A percentile compares a stretch with the other conserved stretches of the same genome.
These are phyloP conservation scores for Champsocephalus gunnari DNA, from an alignment of 2,797 vertebrate species.

Conservation along the genomic window DNA sequence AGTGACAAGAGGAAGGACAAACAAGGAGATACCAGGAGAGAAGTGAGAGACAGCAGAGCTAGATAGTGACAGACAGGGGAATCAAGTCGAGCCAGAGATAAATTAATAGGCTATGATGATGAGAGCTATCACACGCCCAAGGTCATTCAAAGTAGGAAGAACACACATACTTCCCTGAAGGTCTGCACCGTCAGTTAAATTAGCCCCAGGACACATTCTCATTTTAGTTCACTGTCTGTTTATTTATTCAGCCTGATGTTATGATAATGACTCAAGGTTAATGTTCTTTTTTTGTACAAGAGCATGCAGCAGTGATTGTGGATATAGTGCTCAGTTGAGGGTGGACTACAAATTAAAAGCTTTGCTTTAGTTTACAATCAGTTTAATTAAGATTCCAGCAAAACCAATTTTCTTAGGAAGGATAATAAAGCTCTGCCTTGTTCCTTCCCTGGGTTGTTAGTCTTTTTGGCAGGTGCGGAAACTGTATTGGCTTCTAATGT, in stretches of 20 bases:
- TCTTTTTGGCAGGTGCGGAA: background rate
- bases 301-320: conserved; percentile 3
- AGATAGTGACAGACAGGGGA: conserved; percentile 48
- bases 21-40: conserved; percentile 33
- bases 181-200: conserved; percentile 4
- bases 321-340: background rate
- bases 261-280: conserved; percentile 35
- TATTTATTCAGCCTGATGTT: conserved; percentile 17
- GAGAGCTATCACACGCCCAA: conserved; percentile 58
- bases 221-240: background rate
- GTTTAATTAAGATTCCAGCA: conserved; percentile 45
- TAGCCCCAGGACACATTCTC: background rate
- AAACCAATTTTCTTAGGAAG: conserved; percentile 20
- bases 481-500: conserved; percentile 23
- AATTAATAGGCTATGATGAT: conserved; percentile 60
- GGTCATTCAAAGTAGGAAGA: conserved; percentile 46
- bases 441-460: background rate
- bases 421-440: conserved; percentile 24
- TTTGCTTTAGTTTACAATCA: conserved; percentile 30
- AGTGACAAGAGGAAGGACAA: conserved; percentile 66
- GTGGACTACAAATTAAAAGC: background rate
- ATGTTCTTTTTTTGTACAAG: background rate
- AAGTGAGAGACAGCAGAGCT: conserved; percentile 20
- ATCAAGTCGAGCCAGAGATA: conserved; percentile 47
- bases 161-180: conserved; percentile 16